These are phyloP conservation scores for Panthera leo DNA, from an alignment of 2,113 vertebrate genomes.

Conservation along the genomic window DNA sequence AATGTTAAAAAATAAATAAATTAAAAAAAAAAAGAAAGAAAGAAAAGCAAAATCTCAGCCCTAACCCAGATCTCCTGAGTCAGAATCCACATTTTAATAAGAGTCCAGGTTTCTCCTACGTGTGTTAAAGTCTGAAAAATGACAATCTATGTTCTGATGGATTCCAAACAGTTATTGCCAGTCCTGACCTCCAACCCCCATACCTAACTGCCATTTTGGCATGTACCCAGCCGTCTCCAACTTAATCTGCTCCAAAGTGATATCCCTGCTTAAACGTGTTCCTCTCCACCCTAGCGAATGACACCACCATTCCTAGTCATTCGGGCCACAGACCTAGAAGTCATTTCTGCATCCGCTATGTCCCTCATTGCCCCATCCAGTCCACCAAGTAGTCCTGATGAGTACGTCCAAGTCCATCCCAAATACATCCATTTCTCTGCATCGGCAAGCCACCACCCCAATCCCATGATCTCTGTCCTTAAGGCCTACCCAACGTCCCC, in stretches of 20 bases:
- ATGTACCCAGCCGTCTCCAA: not conserved
- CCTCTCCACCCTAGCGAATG: not conserved
- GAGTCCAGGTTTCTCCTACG: not conserved
- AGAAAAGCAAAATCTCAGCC: not conserved
- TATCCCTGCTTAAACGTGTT: not conserved
- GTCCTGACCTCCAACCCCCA: not conserved
- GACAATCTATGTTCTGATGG: not conserved
- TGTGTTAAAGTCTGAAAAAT: not conserved
- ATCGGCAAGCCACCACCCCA: not conserved
- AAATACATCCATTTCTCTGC: not conserved
- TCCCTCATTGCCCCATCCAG: not conserved
- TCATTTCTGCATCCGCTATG: not conserved
- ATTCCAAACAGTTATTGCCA: not conserved
- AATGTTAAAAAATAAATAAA: no score
- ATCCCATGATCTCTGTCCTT: not conserved
- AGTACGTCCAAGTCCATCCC: not conserved
- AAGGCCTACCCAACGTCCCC: not conserved
- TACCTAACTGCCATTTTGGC: not conserved
- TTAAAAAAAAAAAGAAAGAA: no score
- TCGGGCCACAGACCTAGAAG: not conserved
- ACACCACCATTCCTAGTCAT: not conserved
- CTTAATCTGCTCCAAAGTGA: not conserved
- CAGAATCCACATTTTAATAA: not conserved
- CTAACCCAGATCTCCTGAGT: not conserved
- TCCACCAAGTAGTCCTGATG: not conserved